Evolutionary conservation across 2,113 vertebrate genomes (phyloP).

Genomic region (Percina caprodes): DNA sequence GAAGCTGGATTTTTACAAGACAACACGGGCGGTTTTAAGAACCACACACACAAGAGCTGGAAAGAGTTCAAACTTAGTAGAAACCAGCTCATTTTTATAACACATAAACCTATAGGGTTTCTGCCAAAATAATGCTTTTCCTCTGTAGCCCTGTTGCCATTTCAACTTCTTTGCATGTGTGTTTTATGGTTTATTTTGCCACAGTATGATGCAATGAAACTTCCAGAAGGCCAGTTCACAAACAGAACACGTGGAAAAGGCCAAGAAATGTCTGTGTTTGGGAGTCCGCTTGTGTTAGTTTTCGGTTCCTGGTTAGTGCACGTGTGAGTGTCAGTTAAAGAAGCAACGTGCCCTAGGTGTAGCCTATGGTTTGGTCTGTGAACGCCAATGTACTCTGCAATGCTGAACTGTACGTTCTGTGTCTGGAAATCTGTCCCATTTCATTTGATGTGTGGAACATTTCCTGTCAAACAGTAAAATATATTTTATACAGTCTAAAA

Average conservation of each 20-base stretch:
- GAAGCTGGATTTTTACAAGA: conserved; percentile 51
- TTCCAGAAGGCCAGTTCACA: conserved; percentile 18
- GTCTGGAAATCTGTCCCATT: conserved; percentile 41
- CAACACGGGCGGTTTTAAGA: conserved; percentile 32
- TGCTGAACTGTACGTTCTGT: conserved; percentile 8
- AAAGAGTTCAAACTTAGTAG: conserved; percentile 32
- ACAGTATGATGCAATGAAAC: conserved; percentile 45
- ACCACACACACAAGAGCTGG: conserved; percentile 45
- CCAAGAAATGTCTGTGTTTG: conserved; percentile 18
- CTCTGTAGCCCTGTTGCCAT: conserved; percentile 8
- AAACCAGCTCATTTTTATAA: conserved; percentile 28
- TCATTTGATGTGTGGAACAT: conserved; percentile 43
- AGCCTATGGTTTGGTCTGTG: neutral
- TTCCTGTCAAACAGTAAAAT: conserved; percentile 4
- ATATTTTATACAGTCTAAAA: neutral
- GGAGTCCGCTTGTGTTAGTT: conserved; percentile 25
- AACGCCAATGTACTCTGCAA: conserved; percentile 25
- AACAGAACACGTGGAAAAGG: conserved; percentile 38
- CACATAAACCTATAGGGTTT: conserved; percentile 20
- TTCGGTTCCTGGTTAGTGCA: conserved; percentile 3
- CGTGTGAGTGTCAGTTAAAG: conserved; percentile 19
- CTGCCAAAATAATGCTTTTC: conserved; percentile 21
- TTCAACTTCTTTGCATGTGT: conserved; percentile 29
- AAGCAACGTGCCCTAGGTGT: conserved; percentile 37
- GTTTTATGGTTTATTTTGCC: conserved; percentile 46